Evolutionary conservation across 1,140 invertebrate species (phyloP), one percentile per base, ranked within the genome.

Genomic region (Saccostrea glomerata): DNA sequence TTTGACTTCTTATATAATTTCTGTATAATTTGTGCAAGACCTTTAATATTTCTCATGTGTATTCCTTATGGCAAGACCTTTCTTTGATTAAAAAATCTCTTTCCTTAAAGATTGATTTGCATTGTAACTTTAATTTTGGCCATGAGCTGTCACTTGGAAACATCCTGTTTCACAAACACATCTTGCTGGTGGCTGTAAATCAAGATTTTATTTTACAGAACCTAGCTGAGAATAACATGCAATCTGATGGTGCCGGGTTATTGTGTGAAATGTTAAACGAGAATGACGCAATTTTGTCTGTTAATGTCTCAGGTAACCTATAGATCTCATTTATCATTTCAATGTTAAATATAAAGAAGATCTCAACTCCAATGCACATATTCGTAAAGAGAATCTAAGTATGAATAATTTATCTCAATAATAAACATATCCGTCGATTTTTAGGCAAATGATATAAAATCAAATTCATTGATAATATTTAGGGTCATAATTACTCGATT

Each of bases 171-270:
- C 47, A 47, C 47, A 47, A 47, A 47, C 47, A 47, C 47, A 47
- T 47, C 5, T 60, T 60, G 13, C 2, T 17, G 58, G 15, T 15
- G 3, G 5, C 17, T 20, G n/a, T 63, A n/a, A 63, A 63, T 63
- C 58, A 17, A n/a, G 17, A 17, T 30, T 77, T 77, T 77, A 17
- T 36, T 77, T 77, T 30, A 77, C 63, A 90, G 89, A 87, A 90
- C 83, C 23, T 90, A 4, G 87, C 89, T 0, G 89, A 90, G 13
- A 90, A 90, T 30, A 77, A 87, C 13, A 58, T 90, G 6, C 84
- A 84, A 20, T 86, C 86, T 25, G 86, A 90, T 40, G 89, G 89
- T 23, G 89, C 89, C 2, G 25, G 87, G 70, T n/a, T 86, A 17
- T 63, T 89, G 70, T 82, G 60, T n/a, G 30, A 86, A 17, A 70